Base-by-base conservation (phyloP, 2,113 vertebrate species). In the Sebastes fasciatus region DNA sequence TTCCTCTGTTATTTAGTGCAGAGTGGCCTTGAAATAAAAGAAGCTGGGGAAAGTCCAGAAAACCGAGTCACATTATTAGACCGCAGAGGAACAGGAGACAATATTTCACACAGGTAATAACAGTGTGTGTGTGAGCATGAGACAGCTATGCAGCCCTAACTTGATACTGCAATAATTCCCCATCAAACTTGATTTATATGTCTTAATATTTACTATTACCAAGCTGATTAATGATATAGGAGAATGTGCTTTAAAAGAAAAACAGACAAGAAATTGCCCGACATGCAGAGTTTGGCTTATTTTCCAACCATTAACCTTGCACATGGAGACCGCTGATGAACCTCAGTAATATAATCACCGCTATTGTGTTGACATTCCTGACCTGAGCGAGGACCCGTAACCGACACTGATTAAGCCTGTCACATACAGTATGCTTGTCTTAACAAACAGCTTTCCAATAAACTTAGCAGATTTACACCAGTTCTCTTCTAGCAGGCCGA, bases 1-100 rank as follows among this genome's bases (percentile, higher is more conserved):
- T 78, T 74, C 76, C 82, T 90, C 91, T 91, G 89, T 94, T 89
- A 92, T 92, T 94, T 91, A 90, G 74, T 77, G 72, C 5, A 2
- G 55, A 68, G 84, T 82, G 74, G 84, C 74, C 88, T 69, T n/a
- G 21, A 89, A 89, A 88, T 87, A 72, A 87, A 87, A 76, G 72
- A 80, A 68, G 54, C 64, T 1, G 55, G 89, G 88, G 82, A 88
- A 93, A 91, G 89, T 93, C 86, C 91, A 85, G 71, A 83, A 68
- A 78, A 40, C 8, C 46, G 60, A 52, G 58, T 55, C 83, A 55
- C 58, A 68, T 69, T 61, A 85, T 85, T 66, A 78, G 81, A 90
- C 76, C 23, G 54, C 79, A 89, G 61, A 83, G 70, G 55, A 78
- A 69, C 61, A 80, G 79, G 40, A 54, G 79, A 83, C 54, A 6